phyloP scores from a whole-genome alignment of 2,113 vertebrate genomes.

The Ceyx margarethae region DNA sequence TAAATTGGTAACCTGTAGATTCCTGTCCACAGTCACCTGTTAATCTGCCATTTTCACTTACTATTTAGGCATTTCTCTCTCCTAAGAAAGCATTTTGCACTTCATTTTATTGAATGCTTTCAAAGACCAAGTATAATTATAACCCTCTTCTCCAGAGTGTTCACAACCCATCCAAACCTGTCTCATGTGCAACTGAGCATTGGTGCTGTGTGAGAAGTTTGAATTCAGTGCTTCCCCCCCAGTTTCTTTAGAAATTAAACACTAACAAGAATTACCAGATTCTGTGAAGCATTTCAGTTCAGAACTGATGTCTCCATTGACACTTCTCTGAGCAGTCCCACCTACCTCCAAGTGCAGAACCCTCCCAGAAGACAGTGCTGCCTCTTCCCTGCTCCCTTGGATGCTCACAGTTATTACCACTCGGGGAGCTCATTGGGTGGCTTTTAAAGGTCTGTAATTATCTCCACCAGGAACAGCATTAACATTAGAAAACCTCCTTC shows the following conservation, averaged over 20 bases:
- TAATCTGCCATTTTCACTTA: background rate
- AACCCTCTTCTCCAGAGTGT: background rate
- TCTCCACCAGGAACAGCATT: slow-evolving; percentile 35
- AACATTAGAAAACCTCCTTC: slow-evolving; percentile 43
- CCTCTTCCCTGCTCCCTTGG: background rate
- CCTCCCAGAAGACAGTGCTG: background rate
- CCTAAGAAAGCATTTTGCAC: background rate
- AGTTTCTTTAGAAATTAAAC: background rate
- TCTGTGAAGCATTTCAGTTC: background rate
- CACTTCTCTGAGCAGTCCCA: background rate
- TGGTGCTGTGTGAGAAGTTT: background rate
- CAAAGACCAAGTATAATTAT: background rate
- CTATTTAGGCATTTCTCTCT: background rate
- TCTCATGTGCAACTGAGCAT: background rate
- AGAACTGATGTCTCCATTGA: background rate
- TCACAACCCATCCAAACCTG: background rate
- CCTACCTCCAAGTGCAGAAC: background rate
- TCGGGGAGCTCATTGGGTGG: background rate
- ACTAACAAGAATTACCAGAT: background rate
- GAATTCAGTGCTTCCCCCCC: background rate
- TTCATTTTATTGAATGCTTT: background rate
- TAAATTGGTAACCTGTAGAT: background rate
- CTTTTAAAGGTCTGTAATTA: slow-evolving; percentile 40
- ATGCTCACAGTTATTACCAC: accelerated
- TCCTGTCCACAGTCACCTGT: background rate